phyloP scores from a whole-genome alignment of 2,888 invertebrate genomes.

The Caenorhabditis afra region DNA sequence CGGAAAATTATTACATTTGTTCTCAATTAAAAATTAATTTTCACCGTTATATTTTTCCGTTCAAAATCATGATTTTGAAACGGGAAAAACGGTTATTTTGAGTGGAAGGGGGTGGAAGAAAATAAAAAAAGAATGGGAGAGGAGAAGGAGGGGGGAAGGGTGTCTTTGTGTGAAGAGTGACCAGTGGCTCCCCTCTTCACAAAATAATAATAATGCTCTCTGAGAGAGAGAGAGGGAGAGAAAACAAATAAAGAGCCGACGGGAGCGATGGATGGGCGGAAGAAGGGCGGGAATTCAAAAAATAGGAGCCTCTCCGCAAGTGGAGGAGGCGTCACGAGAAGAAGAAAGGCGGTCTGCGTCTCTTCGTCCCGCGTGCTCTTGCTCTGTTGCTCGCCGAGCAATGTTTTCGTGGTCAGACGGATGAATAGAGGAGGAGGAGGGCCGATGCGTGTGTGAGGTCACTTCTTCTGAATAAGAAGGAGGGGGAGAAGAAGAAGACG shows the following conservation, averaged over 20 bases:
- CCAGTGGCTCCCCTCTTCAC: background rate
- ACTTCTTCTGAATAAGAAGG: background rate
- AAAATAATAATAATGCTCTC: background rate
- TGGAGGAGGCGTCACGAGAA: background rate
- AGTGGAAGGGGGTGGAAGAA: too few relatives aligned
- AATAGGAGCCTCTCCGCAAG: background rate
- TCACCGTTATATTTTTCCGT: too few relatives aligned
- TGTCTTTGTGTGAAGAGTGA: too few relatives aligned
- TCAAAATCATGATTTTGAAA: too few relatives aligned
- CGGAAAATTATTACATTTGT: too few relatives aligned
- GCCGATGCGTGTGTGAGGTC: too few relatives aligned
- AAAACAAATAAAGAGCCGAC: background rate
- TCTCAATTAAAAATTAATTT: too few relatives aligned
- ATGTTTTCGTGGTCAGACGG: slow-evolving; percentile 14
- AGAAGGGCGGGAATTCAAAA: slow-evolving; percentile 5
- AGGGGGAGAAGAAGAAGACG: background rate
- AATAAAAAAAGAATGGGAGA: background rate
- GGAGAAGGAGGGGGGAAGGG: background rate
- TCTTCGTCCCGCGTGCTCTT: slow-evolving; percentile 1
- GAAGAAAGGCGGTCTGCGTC: background rate
- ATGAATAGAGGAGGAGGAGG: background rate
- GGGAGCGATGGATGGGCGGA: background rate
- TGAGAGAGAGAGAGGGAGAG: background rate
- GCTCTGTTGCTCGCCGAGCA: background rate
- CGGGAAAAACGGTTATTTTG: too few relatives aligned